Conservation (phyloP, 2,797 vertebrate genomes). For the Onychomys leucogaster region DNA sequence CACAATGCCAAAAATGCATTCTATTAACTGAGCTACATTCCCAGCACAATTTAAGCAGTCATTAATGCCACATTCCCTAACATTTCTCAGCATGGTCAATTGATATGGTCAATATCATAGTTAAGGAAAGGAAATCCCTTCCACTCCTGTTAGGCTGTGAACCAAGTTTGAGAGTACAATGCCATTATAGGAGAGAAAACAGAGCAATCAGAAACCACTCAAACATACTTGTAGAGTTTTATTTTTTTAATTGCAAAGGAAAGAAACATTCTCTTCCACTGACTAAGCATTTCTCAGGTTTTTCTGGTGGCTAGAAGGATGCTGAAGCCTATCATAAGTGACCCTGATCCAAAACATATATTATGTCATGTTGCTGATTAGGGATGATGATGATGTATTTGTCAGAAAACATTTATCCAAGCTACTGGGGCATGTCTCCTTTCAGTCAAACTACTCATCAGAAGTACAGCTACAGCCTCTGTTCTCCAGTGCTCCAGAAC, state of each 20-base stretch:
- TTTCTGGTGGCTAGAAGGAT: background rate
- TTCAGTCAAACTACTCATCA: background rate
- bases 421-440: background rate
- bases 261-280: background rate
- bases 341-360: background rate
- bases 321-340: background rate
- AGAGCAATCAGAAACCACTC: background rate
- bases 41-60: background rate
- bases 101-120: background rate
- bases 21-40: background rate
- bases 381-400: background rate
- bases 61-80: background rate
- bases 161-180: background rate
- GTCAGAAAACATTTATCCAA: background rate
- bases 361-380: background rate
- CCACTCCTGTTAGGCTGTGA: background rate
- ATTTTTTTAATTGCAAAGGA: background rate
- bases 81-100: background rate
- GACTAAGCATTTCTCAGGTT: background rate
- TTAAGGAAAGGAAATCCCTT: background rate
- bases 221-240: background rate
- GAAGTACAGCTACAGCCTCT: background rate
- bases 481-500: background rate
- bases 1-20: background rate
- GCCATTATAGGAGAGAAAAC: background rate